These are phyloP conservation scores for Drosophila anomalata DNA, from an alignment of 2,888 invertebrate genomes.

Conservation along the genomic window DNA sequence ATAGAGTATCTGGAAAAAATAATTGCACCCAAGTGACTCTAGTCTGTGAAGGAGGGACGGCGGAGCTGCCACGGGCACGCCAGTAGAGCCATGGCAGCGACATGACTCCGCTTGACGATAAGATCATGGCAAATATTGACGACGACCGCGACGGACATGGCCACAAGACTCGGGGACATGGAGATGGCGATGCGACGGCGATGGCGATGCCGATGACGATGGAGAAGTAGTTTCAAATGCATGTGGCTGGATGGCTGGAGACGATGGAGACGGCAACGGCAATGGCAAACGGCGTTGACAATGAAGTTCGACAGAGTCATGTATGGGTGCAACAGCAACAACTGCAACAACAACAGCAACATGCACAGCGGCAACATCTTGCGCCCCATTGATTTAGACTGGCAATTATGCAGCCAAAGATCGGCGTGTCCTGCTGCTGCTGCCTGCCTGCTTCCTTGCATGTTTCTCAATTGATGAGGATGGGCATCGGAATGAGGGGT, in stretches of 20 bases:
- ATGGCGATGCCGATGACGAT: conserved; percentile 57
- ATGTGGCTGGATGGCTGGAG: conserved; percentile 18
- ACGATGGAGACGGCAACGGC: conserved; percentile 34
- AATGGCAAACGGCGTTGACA: conserved; percentile 47
- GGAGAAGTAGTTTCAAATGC: conserved; percentile 47
- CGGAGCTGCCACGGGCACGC: conserved; percentile 7
- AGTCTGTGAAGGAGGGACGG: conserved; percentile 10
- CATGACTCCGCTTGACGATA: conserved; percentile 76
- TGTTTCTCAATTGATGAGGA: conserved; percentile 52
- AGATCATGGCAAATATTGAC: conserved; percentile 78
- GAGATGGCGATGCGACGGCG: conserved; percentile 46
- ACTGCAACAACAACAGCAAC: conserved; percentile 28
- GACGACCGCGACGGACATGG: conserved; percentile 47
- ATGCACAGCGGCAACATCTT: conserved; percentile 45
- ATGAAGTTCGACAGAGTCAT: conserved; percentile 53
- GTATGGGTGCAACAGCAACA: conserved; percentile 49
- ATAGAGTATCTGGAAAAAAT: conserved; percentile 71
- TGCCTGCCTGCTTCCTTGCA: conserved; percentile 42
- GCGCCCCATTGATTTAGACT: conserved; percentile 75
- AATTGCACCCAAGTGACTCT: conserved; percentile 73
- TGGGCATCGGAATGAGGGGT: conserved; percentile 46
- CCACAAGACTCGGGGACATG: conserved; percentile 25
- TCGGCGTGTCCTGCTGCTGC: conserved; percentile 43
- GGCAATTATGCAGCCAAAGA: conserved; percentile 72
- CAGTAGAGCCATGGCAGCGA: conserved; percentile 68